These are phyloP conservation scores for Gymnothorax reevesii DNA, from an alignment of 2,797 vertebrate genomes.

Conservation along the genomic window DNA sequence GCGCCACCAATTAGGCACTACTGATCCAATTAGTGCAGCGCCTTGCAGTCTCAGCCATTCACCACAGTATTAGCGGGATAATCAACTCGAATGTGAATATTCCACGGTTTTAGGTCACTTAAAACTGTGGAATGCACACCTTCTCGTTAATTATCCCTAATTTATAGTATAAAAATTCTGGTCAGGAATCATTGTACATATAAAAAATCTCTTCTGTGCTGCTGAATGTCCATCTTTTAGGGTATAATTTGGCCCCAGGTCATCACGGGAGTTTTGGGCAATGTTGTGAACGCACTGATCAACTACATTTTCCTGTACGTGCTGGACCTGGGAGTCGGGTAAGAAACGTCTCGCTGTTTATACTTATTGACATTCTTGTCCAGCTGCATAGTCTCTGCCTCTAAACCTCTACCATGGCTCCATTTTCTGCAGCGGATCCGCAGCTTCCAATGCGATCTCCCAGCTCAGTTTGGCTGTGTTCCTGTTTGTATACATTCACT, in stretches of 20 bases:
- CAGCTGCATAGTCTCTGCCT: not conserved
- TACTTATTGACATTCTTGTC: not conserved
- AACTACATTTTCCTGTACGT: constrained; percentile 81
- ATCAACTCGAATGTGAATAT: too few species aligned
- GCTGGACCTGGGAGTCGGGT: constrained; percentile 85
- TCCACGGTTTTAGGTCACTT: too few species aligned
- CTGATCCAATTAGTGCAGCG: too few species aligned
- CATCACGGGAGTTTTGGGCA: constrained; percentile 76
- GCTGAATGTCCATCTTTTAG: constrained; percentile 63
- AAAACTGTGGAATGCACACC: too few species aligned
- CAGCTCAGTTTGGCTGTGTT: constrained; percentile 79
- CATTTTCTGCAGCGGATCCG: constrained; percentile 80
- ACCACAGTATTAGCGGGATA: too few species aligned
- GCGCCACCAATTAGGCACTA: too few species aligned
- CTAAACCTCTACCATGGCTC: not conserved
- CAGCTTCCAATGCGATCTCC: constrained; percentile 82
- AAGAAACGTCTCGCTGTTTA: constrained; percentile 65
- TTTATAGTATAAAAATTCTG: too few species aligned
- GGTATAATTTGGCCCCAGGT: constrained; percentile 84
- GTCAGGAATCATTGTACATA: not conserved
- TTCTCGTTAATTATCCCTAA: too few species aligned
- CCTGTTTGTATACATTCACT: constrained; percentile 76
- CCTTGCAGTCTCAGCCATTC: too few species aligned
- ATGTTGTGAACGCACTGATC: constrained; percentile 80
- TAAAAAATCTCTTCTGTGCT: not conserved